A percentile compares a stretch with the other conserved stretches of the same genome.
Evolutionary conservation across 2,797 vertebrate species (phyloP).

Genomic region (Holocentrus rufus): DNA sequence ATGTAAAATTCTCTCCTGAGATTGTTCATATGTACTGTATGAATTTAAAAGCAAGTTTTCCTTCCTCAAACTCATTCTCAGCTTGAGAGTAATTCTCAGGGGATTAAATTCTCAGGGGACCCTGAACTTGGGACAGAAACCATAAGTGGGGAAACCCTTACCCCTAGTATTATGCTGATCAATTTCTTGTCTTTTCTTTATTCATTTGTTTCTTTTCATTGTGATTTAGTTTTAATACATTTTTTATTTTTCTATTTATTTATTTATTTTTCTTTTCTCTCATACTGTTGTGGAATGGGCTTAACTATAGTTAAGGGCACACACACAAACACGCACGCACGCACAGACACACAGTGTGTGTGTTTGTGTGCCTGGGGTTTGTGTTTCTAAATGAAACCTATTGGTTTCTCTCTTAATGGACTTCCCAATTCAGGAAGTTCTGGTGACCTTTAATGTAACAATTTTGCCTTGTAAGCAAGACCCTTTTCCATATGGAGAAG

Average conservation of each 20-base stretch:
- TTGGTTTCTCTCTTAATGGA: constrained; percentile 9
- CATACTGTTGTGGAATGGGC: neutral
- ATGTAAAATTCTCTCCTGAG: too few relatives aligned
- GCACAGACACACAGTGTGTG: constrained; percentile 4
- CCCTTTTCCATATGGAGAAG: constrained; percentile 23
- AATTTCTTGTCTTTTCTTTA: too few relatives aligned
- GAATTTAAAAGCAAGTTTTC: too few relatives aligned
- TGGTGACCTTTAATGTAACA: constrained; percentile 38
- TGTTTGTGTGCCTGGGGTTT: too few relatives aligned
- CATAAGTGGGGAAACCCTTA: too few relatives aligned
- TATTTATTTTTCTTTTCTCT: neutral
- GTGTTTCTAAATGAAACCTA: constrained; percentile 7
- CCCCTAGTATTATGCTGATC: too few relatives aligned
- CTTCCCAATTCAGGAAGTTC: constrained; percentile 27
- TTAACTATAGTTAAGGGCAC: neutral
- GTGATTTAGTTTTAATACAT: too few relatives aligned
- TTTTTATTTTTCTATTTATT: neutral
- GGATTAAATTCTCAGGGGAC: too few relatives aligned
- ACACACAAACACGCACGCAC: constrained; percentile 13
- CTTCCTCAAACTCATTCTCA: too few relatives aligned
- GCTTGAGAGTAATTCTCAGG: too few relatives aligned
- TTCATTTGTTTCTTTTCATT: neutral
- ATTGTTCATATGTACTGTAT: too few relatives aligned
- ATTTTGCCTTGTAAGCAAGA: constrained; percentile 35
- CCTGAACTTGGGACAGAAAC: too few relatives aligned